Evolutionary conservation across 2,797 vertebrate genomes (phyloP).

Genomic region (Pseudochaenichthys georgianus): DNA sequence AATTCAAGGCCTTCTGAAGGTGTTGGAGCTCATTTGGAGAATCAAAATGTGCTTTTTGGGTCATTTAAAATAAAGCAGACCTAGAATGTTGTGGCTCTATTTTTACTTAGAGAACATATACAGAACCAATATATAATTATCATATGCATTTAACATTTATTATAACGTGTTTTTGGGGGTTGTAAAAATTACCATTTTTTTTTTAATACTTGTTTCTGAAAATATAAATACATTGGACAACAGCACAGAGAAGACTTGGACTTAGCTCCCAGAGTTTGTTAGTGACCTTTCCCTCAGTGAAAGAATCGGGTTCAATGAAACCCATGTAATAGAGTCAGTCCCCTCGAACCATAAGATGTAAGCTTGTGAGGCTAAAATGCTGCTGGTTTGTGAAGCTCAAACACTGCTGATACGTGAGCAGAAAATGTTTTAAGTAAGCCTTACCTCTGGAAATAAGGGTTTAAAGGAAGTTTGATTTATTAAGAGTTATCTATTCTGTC

Average conservation of each 20-base stretch:
- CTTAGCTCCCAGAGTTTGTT: constrained; percentile 10
- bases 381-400: constrained; percentile 35
- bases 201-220: constrained; percentile 22
- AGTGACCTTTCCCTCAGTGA: constrained; percentile 13
- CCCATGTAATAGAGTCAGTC: constrained; percentile 29
- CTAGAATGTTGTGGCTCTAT: constrained; percentile 23
- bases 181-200: constrained; percentile 19
- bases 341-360: constrained; percentile 7
- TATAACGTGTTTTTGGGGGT: constrained; percentile 1
- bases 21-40: constrained; percentile 72
- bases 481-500: constrained; percentile 5
- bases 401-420: constrained; percentile 3
- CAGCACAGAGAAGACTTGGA: constrained; percentile 19
- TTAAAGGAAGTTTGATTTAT: constrained; percentile 16
- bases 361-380: constrained; percentile 9
- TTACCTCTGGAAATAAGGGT: constrained; percentile 14
- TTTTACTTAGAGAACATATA: constrained; percentile 20
- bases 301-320: constrained; percentile 25
- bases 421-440: constrained; percentile 5
- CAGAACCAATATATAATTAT: constrained; percentile 1
- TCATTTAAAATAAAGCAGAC: constrained; percentile 51
- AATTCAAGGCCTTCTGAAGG: constrained; percentile 77
- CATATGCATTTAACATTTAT: background rate
- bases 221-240: background rate
- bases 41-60: constrained; percentile 64